Conservation (phyloP, 2,797 vertebrate genomes). For the Enteromius radiatus region DNA sequence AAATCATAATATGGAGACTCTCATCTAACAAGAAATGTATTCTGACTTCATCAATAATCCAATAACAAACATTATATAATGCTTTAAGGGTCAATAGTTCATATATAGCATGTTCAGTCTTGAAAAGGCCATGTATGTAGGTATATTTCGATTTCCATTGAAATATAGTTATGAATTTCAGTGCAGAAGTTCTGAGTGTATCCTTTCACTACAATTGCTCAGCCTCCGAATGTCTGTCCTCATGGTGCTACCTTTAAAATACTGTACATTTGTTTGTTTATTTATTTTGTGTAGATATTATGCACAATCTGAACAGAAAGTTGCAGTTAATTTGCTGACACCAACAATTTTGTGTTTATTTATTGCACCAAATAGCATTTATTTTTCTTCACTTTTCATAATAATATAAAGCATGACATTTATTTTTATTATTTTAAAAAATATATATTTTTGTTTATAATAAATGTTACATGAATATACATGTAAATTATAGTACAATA, state of each 20-base stretch:
- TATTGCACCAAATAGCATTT: background rate
- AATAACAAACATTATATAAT: constrained; percentile 9
- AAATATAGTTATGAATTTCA: constrained; percentile 15
- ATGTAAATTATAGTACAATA: background rate
- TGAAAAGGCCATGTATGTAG: background rate
- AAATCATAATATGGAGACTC: background rate
- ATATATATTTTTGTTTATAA: too few species aligned
- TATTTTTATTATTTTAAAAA: background rate
- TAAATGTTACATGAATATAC: too few species aligned
- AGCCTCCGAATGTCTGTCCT: background rate
- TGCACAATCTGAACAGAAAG: background rate
- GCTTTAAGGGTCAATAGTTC: background rate
- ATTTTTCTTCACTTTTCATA: background rate
- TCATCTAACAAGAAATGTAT: background rate
- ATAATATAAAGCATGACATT: background rate
- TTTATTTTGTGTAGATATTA: background rate
- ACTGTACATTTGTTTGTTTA: background rate
- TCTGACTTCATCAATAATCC: background rate
- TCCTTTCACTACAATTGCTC: constrained; percentile 10
- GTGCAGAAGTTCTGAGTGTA: constrained; percentile 12
- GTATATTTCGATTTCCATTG: background rate
- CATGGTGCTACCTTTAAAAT: background rate
- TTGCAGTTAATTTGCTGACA: background rate
- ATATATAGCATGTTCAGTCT: background rate
- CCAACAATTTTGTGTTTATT: background rate